Base-by-base conservation (phyloP, 2,797 vertebrate genomes). In the Lutjanus campechanus region DNA sequence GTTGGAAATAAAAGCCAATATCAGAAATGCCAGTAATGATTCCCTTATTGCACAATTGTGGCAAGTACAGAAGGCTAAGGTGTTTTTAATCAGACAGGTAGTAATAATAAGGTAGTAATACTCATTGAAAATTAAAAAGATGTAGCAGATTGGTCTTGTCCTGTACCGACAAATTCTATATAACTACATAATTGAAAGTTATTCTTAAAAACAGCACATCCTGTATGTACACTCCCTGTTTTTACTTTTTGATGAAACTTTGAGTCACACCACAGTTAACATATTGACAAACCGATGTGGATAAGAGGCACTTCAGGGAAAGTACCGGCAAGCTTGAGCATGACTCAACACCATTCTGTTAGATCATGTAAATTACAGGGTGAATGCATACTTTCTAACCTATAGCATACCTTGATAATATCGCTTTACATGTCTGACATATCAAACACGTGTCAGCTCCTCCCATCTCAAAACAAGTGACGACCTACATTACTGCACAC, bases 271-370 rank as follows among this genome's bases (percentile, higher is more conserved):
- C 22, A 11, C 36, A 20, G 65, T 10, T 29, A 69, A 67, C 72
- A 19, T 81, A 77, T 17, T 71, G 61, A 74, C 13, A 16, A n/a
- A 20, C 44, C 55, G 13, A 59, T 7, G 44, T 13, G 29, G 54
- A 82, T 77, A 83, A 83, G 22, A 72, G 67, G 65, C 19, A 54
- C 81, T 2, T 25, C 53, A 68, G 62, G 76, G 65, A 78, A 87
- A 83, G 66, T 70, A 84, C 79, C 29, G 3, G 13, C 79, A 76
- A 65, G 80, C 64, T 58, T 1, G 12, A 61, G 74, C 76, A 61
- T 62, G 86, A 86, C 56, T 85, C 70, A 70, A 73, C 54, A 11
- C 8, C n/a, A 41, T 16, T 40, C 44, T 50, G 7, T 10, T 36
- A 46, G 17, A 5, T 20, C 3, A 29, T 61, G 51, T 22, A 69